These are phyloP conservation scores for Danio albolineatus DNA, from an alignment of 2,797 vertebrate species.

Conservation along the genomic window DNA sequence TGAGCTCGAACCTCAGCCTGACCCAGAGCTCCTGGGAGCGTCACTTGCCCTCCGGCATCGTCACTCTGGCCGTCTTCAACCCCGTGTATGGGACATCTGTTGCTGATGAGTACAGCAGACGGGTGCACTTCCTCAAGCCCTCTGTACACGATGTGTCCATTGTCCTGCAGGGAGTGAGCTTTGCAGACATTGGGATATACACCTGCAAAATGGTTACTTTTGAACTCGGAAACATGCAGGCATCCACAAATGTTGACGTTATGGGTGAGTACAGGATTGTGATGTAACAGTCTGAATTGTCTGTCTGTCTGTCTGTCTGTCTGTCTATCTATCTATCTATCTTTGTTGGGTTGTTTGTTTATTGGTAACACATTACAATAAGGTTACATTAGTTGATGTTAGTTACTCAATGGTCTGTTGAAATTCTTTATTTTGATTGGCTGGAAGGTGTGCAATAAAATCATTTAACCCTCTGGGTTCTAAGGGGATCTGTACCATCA, in stretches of 20 bases:
- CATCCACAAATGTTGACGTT: slow-evolving; percentile 87
- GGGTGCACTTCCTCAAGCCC: slow-evolving; percentile 88
- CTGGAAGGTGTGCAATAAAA: too few species aligned
- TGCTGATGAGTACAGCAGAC: slow-evolving; percentile 84
- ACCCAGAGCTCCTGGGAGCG: slow-evolving; percentile 97
- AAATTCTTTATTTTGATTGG: too few species aligned
- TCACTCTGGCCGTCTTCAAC: slow-evolving; percentile 92
- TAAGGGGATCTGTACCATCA: too few species aligned
- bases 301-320: too few species aligned
- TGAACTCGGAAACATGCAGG: slow-evolving; percentile 92
- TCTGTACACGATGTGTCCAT: slow-evolving; percentile 91
- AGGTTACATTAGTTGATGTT: too few species aligned
- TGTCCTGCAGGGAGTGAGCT: slow-evolving; percentile 85
- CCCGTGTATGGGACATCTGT: slow-evolving; percentile 89
- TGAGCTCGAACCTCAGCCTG: slow-evolving; percentile 87
- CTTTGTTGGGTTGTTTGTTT: too few species aligned
- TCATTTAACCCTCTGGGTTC: too few species aligned
- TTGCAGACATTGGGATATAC: slow-evolving; percentile 91
- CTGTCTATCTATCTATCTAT: too few species aligned
- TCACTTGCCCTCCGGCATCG: slow-evolving; percentile 80
- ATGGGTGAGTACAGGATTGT: slow-evolving; percentile 80
- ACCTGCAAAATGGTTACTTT: slow-evolving; percentile 95
- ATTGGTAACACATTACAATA: too few species aligned
- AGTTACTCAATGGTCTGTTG: too few species aligned
- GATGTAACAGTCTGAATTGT: background rate